Evolutionary conservation across 2,888 invertebrate genomes (phyloP), one percentile per base, ranked within the genome.

Genomic region (Megastigmus dorsalis): DNA sequence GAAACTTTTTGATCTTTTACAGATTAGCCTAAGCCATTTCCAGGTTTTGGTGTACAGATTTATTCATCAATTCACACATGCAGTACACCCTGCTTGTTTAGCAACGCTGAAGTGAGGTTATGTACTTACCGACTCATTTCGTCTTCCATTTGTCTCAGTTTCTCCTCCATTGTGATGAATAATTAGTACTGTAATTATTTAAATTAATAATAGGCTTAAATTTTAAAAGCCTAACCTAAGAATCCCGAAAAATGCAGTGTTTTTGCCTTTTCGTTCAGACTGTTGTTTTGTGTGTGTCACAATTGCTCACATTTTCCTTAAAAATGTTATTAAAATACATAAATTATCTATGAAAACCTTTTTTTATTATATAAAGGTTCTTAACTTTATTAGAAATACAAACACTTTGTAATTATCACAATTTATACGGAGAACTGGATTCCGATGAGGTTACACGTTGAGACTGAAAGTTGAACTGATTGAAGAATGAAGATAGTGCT

Each of bases 71-170:
- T n/a, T n/a, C n/a, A n/a, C n/a, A n/a, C n/a, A n/a, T n/a, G n/a
- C n/a, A n/a, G n/a, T n/a, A n/a, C n/a, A n/a, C n/a, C n/a, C n/a
- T n/a, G n/a, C n/a, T n/a, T n/a, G n/a, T n/a, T n/a, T n/a, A n/a
- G n/a, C n/a, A n/a, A n/a, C n/a, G n/a, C n/a, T 36, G 50, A 52
- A 59, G 13, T 54, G 43, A 74, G 77, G 76, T 75, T 71, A 68
- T 38, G 55, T 66, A 80, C 84, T 86, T 89, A 94, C 94, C 95
- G 93, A 85, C 93, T 95, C 93, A 96, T 95, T 90, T 97, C 96
- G 89, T 96, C 96, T 89, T 97, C 96, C 93, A 96, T 96, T 88
- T 94, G 93, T 80, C 93, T 91, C 81, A 92, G 91, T 90, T 93
- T 93, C 82, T 90, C 90, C 13, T 89, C 89, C 84, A 87, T 87